A percentile compares a stretch with the other conserved stretches of the same genome.
Evolutionary conservation across 2,888 invertebrate species (phyloP).

Genomic region (Zonitis immaculata): DNA sequence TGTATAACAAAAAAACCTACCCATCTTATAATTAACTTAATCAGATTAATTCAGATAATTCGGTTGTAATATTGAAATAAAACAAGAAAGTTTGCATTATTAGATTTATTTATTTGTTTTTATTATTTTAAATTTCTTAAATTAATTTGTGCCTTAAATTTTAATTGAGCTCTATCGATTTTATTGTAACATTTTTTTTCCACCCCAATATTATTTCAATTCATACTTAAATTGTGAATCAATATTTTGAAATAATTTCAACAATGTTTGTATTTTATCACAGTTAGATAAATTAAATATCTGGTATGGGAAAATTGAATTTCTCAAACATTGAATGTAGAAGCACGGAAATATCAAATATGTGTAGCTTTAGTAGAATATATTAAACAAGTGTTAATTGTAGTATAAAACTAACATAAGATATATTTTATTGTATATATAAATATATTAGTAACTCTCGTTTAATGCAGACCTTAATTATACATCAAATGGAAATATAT

Average conservation of each 20-base stretch:
- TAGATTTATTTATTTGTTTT: neutral
- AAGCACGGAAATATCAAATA: slow-evolving; percentile 23
- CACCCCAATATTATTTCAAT: too few relatives aligned
- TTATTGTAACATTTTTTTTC: too few relatives aligned
- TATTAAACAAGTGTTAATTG: slow-evolving; percentile 18
- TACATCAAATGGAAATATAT: slow-evolving; percentile 21
- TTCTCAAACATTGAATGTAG: slow-evolving; percentile 17
- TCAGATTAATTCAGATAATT: neutral
- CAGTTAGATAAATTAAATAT: slow-evolving; percentile 8
- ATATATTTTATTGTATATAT: slow-evolving; percentile 15
- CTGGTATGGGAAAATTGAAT: slow-evolving; percentile 16
- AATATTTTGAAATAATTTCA: neutral
- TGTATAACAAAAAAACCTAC: neutral
- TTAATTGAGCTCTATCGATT: too few relatives aligned
- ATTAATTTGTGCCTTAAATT: slow-evolving; percentile 15
- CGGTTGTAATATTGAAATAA: neutral
- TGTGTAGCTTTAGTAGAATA: slow-evolving; percentile 28
- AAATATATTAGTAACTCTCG: too few relatives aligned
- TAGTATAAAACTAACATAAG: slow-evolving; percentile 8
- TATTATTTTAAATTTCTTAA: neutral
- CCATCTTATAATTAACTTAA: neutral
- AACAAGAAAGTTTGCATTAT: slow-evolving; percentile 10
- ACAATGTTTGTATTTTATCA: neutral
- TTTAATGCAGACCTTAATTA: slow-evolving; percentile 6
- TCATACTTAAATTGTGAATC: too few relatives aligned